Evolutionary conservation across 2,113 vertebrate genomes (phyloP).

Genomic region (Tamias sibiricus): DNA sequence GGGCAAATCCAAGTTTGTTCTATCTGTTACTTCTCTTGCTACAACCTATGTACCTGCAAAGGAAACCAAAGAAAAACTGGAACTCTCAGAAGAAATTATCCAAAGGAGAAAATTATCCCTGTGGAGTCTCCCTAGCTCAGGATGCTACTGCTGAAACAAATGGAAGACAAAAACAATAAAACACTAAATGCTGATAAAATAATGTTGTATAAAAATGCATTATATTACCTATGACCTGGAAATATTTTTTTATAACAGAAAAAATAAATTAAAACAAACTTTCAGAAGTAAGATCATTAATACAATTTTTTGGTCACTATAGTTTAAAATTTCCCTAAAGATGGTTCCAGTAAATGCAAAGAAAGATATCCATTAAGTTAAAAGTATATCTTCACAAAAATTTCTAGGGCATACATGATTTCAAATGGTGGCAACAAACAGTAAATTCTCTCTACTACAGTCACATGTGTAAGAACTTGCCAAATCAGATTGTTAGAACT

Average conservation of each 20-base stretch:
- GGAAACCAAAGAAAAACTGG: constrained; percentile 80
- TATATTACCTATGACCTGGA: constrained; percentile 76
- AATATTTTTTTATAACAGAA: constrained; percentile 70
- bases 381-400: neutral
- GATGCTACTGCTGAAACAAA: constrained; percentile 44
- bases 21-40: constrained; percentile 33
- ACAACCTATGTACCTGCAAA: constrained; percentile 66
- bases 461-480: neutral
- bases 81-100: constrained; percentile 81
- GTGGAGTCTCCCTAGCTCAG: constrained; percentile 70
- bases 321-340: neutral
- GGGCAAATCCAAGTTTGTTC: constrained; percentile 59
- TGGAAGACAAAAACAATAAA: constrained; percentile 64
- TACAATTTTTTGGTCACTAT: neutral
- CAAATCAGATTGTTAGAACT: neutral
- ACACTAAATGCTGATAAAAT: constrained; percentile 81
- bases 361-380: neutral
- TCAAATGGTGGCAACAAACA: neutral
- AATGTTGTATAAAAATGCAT: constrained; percentile 79
- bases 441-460: neutral
- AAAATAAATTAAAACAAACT: constrained; percentile 69
- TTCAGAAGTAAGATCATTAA: neutral
- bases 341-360: neutral
- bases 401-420: neutral
- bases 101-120: constrained; percentile 78